phyloP scores from a whole-genome alignment of 2,113 vertebrate species.

The Tor tambroides region DNA sequence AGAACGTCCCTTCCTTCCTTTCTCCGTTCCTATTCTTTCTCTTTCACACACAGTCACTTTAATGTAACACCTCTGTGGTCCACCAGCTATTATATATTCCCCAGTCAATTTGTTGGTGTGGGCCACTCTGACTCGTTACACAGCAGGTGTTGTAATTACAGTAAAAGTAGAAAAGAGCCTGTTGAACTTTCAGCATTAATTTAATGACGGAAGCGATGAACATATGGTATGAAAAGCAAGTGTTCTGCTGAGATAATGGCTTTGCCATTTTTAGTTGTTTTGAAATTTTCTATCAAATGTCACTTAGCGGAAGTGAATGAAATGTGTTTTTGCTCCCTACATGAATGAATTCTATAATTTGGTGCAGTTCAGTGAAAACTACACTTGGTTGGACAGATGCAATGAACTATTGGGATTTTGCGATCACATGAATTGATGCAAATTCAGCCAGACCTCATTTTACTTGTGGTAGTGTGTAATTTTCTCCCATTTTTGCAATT shows the following conservation, averaged over 20 bases:
- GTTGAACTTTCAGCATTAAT: conserved; percentile 6
- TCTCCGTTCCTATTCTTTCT: not conserved
- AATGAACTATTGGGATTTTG: not conserved
- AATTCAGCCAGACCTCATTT: not conserved
- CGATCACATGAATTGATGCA: not conserved
- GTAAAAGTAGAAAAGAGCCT: conserved; percentile 16
- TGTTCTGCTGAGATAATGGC: not conserved
- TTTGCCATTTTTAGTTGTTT: conserved; percentile 16
- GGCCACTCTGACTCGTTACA: not conserved
- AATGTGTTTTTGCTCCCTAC: not conserved
- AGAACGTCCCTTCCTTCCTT: conserved; percentile 9
- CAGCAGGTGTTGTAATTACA: conserved; percentile 35
- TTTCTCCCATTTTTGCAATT: not conserved
- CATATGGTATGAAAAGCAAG: not conserved
- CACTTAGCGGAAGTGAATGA: not conserved
- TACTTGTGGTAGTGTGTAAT: not conserved
- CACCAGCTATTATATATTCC: conserved; percentile 28
- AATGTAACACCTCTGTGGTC: conserved; percentile 20
- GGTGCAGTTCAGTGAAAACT: not conserved
- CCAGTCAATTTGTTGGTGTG: conserved; percentile 14
- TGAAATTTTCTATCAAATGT: conserved; percentile 8
- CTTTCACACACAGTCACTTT: not conserved
- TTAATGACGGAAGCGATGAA: not conserved
- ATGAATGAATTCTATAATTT: not conserved
- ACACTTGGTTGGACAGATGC: not conserved